Percentiles rank a stretch among this genome's conserved stretches.
Conservation (phyloP, 2,113 vertebrate genomes). For the Phalacrocorax brasilianus region DNA sequence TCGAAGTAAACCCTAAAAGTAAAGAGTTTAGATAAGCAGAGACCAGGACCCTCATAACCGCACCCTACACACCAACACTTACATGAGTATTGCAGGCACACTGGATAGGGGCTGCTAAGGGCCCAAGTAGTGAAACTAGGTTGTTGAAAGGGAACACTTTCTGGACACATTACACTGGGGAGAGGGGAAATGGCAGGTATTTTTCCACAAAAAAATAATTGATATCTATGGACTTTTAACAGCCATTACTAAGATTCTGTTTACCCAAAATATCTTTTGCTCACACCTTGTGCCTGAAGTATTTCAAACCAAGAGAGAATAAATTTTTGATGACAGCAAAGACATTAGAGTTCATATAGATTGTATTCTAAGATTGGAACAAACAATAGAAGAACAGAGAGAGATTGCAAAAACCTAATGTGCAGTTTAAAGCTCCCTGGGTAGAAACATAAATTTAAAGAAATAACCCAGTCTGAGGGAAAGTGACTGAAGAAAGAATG, state of each 20-base stretch:
- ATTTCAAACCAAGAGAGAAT: not conserved
- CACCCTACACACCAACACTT: not conserved
- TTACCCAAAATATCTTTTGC: not conserved
- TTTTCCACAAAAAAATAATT: not conserved
- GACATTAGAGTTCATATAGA: not conserved
- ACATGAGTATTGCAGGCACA: not conserved
- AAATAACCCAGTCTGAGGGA: not conserved
- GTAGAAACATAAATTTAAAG: constrained; percentile 14
- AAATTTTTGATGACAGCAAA: not conserved
- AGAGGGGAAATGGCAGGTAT: not conserved
- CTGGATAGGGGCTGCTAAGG: not conserved
- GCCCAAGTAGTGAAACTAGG: not conserved
- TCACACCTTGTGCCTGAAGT: not conserved
- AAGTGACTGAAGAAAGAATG: not conserved
- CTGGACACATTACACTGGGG: not conserved
- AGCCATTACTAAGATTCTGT: not conserved
- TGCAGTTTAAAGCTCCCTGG: not conserved
- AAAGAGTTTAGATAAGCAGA: not conserved
- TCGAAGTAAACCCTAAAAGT: not conserved
- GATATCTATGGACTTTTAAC: not conserved
- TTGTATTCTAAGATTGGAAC: not conserved
- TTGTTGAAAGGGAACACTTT: not conserved
- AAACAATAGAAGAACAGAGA: not conserved
- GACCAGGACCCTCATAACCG: not conserved
- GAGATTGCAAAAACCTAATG: not conserved